Evolutionary conservation across 2,888 invertebrate genomes (phyloP).

Genomic region (Macrosiphum euphorbiae): DNA sequence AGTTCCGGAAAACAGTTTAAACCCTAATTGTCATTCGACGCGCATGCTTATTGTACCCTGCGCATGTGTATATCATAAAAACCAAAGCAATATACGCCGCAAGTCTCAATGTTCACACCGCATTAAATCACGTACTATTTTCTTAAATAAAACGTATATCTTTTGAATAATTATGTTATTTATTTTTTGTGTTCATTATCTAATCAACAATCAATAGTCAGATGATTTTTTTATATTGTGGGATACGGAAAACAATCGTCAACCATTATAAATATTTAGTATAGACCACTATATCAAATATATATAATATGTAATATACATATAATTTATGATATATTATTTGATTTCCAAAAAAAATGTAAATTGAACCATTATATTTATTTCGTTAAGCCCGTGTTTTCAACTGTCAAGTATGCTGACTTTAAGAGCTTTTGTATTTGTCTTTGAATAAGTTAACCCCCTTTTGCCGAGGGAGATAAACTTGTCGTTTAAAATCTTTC

Average conservation of each 20-base stretch:
- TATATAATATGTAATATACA: background rate
- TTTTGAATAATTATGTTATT: background rate
- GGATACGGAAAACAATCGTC: background rate
- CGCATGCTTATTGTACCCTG: slow-evolving; percentile 21
- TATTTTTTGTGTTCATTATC: slow-evolving; percentile 1
- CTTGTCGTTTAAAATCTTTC: slow-evolving; percentile 53
- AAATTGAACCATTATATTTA: background rate
- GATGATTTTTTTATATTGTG: background rate
- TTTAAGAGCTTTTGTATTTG: slow-evolving; percentile 62
- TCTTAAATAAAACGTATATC: background rate
- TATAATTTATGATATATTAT: background rate
- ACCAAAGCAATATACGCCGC: slow-evolving; percentile 44
- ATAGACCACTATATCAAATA: background rate
- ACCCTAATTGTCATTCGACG: slow-evolving; percentile 62
- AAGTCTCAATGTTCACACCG: slow-evolving; percentile 13
- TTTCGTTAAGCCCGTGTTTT: background rate
- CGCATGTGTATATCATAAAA: slow-evolving; percentile 59
- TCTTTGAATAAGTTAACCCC: slow-evolving; percentile 61
- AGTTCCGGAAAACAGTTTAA: slow-evolving; percentile 60
- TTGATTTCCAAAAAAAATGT: background rate
- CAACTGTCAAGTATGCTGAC: slow-evolving; percentile 27
- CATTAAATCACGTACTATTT: slow-evolving; percentile 55
- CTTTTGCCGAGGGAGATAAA: slow-evolving; percentile 55
- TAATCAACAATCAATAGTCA: background rate
- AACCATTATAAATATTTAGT: background rate